A percentile compares a stretch with the other conserved stretches of the same genome.
These are phyloP conservation scores for Stegodyphus dumicola DNA, from an alignment of 1,140 invertebrate genomes.

Conservation along the genomic window DNA sequence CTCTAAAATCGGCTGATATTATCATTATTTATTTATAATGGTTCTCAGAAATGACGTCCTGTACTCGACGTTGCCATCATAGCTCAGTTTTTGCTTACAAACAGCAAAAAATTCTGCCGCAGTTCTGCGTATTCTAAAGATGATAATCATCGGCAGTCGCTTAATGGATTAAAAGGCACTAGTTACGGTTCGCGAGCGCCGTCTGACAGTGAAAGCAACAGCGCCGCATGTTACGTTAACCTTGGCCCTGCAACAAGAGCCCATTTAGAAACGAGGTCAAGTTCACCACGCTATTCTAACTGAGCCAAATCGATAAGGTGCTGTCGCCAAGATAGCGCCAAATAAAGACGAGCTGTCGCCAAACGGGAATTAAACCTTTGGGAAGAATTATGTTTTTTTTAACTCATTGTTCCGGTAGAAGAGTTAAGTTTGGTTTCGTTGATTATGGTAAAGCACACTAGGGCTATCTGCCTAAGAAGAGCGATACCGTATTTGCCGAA, in stretches of 20 bases:
- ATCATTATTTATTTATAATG: too few species aligned
- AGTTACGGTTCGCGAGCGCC: conserved; percentile 45
- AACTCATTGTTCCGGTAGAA: too few species aligned
- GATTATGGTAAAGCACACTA: too few species aligned
- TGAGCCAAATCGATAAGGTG: conserved; percentile 46
- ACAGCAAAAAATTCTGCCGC: not conserved
- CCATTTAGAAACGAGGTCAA: conserved; percentile 57
- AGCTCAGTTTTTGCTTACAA: too few species aligned
- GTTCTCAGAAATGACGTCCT: too few species aligned
- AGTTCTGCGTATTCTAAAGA: not conserved
- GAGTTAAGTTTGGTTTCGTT: too few species aligned
- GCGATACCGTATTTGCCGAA: too few species aligned
- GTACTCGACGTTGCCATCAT: too few species aligned
- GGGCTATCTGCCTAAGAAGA: too few species aligned
- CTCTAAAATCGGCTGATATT: too few species aligned
- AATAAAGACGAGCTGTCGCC: not conserved
- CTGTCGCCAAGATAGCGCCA: conserved; percentile 24
- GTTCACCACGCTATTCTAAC: conserved; percentile 40
- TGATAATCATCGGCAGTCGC: not conserved
- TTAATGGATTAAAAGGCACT: conserved; percentile 50
- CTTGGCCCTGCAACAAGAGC: conserved; percentile 58
- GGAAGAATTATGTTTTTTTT: not conserved
- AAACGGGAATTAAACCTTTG: too few species aligned
- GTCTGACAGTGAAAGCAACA: conserved; percentile 56
- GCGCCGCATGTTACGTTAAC: conserved; percentile 30